These are phyloP conservation scores for Ciona savignyi DNA, from an alignment of 23 tunicate species.

Conservation along the genomic window DNA sequence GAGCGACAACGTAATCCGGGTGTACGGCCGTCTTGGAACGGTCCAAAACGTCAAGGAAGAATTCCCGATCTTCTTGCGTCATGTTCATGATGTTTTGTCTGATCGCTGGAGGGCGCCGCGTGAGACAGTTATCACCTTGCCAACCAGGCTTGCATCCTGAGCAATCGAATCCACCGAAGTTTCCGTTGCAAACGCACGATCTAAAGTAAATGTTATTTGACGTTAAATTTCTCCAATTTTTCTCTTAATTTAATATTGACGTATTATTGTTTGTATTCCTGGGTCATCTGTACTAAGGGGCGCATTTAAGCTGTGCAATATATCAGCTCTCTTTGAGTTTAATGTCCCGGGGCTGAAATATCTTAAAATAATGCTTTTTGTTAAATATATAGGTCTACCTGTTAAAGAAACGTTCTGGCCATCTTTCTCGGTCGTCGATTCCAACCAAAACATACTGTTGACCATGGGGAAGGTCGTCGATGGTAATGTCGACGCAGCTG, in stretches of 20 bases:
- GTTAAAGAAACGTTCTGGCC: constrained; percentile 88
- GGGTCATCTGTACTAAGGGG: too few species aligned
- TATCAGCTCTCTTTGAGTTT: neutral
- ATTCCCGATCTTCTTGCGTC: constrained; percentile 30
- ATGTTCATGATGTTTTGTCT: constrained; percentile 52
- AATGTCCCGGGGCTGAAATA: too few species aligned
- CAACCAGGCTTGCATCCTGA: constrained; percentile 74
- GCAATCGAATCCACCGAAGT: constrained; percentile 86
- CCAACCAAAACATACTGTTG: constrained; percentile 66
- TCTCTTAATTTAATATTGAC: too few species aligned
- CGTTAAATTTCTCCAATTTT: too few species aligned
- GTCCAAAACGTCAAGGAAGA: constrained; percentile 55
- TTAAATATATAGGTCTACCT: constrained; percentile 14
- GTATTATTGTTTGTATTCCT: too few species aligned
- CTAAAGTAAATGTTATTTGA: constrained; percentile 24
- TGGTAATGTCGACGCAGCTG: constrained; percentile 22
- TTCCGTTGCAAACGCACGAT: constrained; percentile 63
- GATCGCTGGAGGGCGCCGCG: constrained; percentile 29
- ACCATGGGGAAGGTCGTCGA: constrained; percentile 48
- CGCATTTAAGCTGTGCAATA: too few species aligned
- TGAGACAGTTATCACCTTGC: constrained; percentile 60
- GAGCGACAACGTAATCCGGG: constrained; percentile 87
- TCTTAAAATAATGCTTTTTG: too few species aligned
- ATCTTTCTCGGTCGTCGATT: constrained; percentile 82
- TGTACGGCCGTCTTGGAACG: constrained; percentile 70